Evolutionary conservation across 2,797 vertebrate species (phyloP).

Genomic region (Caiman crocodilus): DNA sequence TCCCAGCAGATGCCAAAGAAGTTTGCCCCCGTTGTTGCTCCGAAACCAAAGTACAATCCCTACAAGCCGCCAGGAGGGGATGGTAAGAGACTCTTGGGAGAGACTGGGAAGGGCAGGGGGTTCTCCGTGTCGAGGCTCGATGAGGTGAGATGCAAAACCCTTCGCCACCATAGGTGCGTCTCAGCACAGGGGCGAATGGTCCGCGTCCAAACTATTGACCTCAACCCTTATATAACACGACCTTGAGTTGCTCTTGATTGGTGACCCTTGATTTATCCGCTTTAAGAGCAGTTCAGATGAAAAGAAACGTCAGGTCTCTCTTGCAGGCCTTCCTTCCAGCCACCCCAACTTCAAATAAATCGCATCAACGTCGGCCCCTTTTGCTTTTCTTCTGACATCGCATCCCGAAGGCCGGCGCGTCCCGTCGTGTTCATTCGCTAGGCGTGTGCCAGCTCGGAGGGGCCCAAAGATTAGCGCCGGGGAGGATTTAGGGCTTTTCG

Average conservation of each 20-base stretch:
- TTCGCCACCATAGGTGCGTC: not conserved
- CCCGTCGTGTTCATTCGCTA: not conserved
- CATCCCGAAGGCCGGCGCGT: not conserved
- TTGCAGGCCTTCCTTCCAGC: not conserved
- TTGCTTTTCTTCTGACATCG: not conserved
- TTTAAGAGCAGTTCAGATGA: not conserved
- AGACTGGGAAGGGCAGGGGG: not conserved
- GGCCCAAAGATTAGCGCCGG: not conserved
- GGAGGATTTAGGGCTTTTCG: not conserved
- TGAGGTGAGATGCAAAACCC: not conserved
- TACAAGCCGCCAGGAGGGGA: constrained; percentile 88
- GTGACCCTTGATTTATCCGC: not conserved
- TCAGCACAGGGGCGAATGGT: not conserved
- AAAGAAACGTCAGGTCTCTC: not conserved
- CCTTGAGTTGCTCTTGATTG: not conserved
- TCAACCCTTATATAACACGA: not conserved
- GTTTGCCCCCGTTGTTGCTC: constrained; percentile 95
- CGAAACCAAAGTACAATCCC: constrained; percentile 98
- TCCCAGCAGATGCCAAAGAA: constrained; percentile 97
- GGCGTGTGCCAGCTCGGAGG: not conserved
- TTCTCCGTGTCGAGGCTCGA: not conserved
- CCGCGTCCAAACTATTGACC: no score
- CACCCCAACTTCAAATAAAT: not conserved
- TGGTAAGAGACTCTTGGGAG: constrained; percentile 80
- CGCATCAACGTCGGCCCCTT: no score